These are phyloP conservation scores for Baccha elongata DNA, from an alignment of 2,888 invertebrate species.

Conservation along the genomic window DNA sequence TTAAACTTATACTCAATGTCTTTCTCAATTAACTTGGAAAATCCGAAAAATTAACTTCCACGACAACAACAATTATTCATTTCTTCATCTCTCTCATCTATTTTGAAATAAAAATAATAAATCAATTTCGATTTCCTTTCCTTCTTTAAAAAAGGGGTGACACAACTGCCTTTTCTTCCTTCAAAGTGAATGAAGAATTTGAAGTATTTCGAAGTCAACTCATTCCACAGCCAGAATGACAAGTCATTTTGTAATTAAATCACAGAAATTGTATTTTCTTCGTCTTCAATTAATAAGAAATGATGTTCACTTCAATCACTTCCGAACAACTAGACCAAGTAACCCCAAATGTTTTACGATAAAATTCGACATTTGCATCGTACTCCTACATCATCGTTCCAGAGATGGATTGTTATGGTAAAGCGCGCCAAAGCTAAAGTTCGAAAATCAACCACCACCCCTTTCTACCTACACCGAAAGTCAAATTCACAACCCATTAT, in stretches of 20 bases:
- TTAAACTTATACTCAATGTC: neutral
- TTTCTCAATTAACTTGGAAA: slow-evolving; percentile 64
- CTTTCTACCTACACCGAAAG: slow-evolving; percentile 33
- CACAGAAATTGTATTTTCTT: slow-evolving; percentile 75
- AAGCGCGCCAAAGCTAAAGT: slow-evolving; percentile 49
- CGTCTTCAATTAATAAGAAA: slow-evolving; percentile 76
- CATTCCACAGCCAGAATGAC: slow-evolving; percentile 16
- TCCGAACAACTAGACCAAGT: slow-evolving; percentile 66
- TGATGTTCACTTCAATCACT: slow-evolving; percentile 75
- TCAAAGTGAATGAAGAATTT: slow-evolving; percentile 33
- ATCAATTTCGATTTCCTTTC: slow-evolving; percentile 69
- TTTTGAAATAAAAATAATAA: slow-evolving; percentile 57
- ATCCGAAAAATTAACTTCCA: slow-evolving; percentile 57
- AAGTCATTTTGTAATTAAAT: slow-evolving; percentile 75
- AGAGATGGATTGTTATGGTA: too few species aligned
- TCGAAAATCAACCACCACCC: slow-evolving; percentile 11
- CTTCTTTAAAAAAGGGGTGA: slow-evolving; percentile 47
- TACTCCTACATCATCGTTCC: neutral
- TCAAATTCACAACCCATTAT: slow-evolving; percentile 73
- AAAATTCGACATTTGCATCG: slow-evolving; percentile 50
- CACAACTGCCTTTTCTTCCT: neutral
- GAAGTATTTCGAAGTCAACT: slow-evolving; percentile 43
- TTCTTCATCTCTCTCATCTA: slow-evolving; percentile 12
- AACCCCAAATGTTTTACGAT: slow-evolving; percentile 52
- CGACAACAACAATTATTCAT: slow-evolving; percentile 65